Evolutionary conservation across 2,888 invertebrate genomes (phyloP), one percentile per base, ranked within the genome.

Genomic region (Scrobipalpa costella): DNA sequence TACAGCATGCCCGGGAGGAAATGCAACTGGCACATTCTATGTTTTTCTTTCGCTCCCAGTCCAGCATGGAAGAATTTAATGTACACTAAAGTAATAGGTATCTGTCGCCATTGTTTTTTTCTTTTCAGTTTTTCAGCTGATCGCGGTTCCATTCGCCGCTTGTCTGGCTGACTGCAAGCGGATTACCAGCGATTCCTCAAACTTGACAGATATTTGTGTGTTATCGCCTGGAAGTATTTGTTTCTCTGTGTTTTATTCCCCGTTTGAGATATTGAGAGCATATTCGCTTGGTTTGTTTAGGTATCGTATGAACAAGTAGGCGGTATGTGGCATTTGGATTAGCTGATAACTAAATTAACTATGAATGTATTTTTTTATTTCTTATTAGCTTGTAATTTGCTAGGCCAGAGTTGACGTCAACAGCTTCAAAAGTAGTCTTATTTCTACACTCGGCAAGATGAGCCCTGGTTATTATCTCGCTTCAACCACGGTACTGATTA

Each of bases 271-370:
- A 55, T 55, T 55, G 55, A 55, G 55, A 64, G 58, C 57, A 60
- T 64, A 60, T 63, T 34, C 57, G 62, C 64, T 58, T 67, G 68
- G 67, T 70, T 71, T 67, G 13, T 34, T n/a, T n/a, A n/a, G n/a
- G 27, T 55, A 34, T 55, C 15, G 19, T 52, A 21, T 13, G 5
- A 19, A 50, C 6, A 27, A 1, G 19, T n/a, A 52, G 19, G 13
- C 13, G 27, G 9, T 27, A 13, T 52, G 8, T 11, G 9, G 6
- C 9, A 13, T 21, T 9, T 27, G 21, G 21, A 52, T 3, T 9
- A 21, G 11, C n/a, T n/a, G n/a, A n/a, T n/a, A n/a, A n/a, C n/a
- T n/a, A n/a, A n/a, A n/a, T n/a, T n/a, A n/a, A n/a, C n/a, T n/a
- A n/a, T n/a, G n/a, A n/a, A n/a, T n/a, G n/a, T n/a, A n/a, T n/a